These are phyloP conservation scores for Hypselothyrea guttata DNA, from an alignment of 2,888 invertebrate species.

Conservation along the genomic window DNA sequence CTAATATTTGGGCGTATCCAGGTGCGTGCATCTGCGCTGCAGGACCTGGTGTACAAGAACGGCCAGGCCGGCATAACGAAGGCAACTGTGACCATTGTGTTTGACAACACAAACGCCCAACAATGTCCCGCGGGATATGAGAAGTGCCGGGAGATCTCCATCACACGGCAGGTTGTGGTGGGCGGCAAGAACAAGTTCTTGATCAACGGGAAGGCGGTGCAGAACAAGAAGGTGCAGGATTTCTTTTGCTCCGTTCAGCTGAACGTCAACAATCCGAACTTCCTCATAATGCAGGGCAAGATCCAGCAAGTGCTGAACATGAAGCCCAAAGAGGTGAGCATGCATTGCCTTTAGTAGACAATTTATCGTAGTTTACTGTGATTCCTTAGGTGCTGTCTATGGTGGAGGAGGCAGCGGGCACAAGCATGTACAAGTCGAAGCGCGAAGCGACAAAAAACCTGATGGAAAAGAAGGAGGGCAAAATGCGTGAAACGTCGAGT, in stretches of 20 bases:
- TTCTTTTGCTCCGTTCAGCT: conserved; percentile 98
- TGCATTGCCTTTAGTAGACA: not conserved
- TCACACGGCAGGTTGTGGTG: conserved; percentile 92
- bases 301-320: conserved; percentile 99
- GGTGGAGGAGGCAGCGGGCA: conserved; percentile 99
- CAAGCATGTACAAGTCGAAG: conserved; percentile 97
- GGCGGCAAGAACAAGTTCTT: conserved; percentile 96
- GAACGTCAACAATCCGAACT: conserved; percentile 99
- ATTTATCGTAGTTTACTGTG: not conserved
- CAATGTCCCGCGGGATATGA: conserved; percentile 96
- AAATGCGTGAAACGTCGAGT: conserved; percentile 91
- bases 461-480: conserved; percentile 96
- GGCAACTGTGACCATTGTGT: conserved; percentile 96
- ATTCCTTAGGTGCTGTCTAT: conserved; percentile 91
- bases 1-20: conserved; percentile 75
- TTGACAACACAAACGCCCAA: conserved; percentile 92
- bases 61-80: conserved; percentile 98
- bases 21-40: conserved; percentile 94
- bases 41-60: conserved; percentile 98
- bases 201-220: conserved; percentile 95
- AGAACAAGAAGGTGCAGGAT: conserved; percentile 95
- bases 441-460: conserved; percentile 92
- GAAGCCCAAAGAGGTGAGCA: conserved; percentile 95
- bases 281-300: conserved; percentile 99
- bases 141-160: conserved; percentile 93